Evolutionary conservation across 2,888 invertebrate species (phyloP).

Genomic region (Dilophus febrilis): DNA sequence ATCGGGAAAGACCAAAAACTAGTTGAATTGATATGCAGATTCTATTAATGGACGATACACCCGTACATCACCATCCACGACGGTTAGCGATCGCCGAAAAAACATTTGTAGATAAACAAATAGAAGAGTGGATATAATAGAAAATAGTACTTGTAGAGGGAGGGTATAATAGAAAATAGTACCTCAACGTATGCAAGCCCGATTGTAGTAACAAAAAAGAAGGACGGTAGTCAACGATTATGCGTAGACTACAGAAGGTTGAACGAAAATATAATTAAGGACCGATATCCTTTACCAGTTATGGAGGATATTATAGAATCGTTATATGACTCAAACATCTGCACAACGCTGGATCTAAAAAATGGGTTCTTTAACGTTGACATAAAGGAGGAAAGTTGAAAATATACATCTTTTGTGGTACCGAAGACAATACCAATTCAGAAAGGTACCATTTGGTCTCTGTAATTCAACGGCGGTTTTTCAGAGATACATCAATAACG

Average conservation of each 20-base stretch:
- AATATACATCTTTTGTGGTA: conserved; percentile 23
- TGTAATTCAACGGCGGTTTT: conserved; percentile 22
- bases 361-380: conserved; percentile 21
- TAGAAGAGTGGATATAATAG: no score
- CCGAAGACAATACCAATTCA: conserved; percentile 24
- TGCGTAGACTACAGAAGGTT: conserved; percentile 27
- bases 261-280: conserved; percentile 20
- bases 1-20: conserved; percentile 12
- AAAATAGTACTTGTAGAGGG: no score
- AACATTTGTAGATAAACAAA: conserved; percentile 16
- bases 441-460: no score
- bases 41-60: no score
- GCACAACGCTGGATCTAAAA: conserved; percentile 17
- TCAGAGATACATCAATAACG: conserved; percentile 12
- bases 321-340: conserved; percentile 11
- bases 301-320: conserved; percentile 22
- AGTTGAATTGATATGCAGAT: neutral
- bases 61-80: no score
- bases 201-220: no score
- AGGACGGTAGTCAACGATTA: conserved; percentile 7
- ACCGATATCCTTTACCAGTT: conserved; percentile 20
- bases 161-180: conserved; percentile 17
- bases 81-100: conserved; percentile 15
- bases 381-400: conserved; percentile 12
- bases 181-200: conserved; percentile 20